These are phyloP conservation scores for Cheilinus undulatus DNA, from an alignment of 2,113 vertebrate genomes.

Conservation along the genomic window DNA sequence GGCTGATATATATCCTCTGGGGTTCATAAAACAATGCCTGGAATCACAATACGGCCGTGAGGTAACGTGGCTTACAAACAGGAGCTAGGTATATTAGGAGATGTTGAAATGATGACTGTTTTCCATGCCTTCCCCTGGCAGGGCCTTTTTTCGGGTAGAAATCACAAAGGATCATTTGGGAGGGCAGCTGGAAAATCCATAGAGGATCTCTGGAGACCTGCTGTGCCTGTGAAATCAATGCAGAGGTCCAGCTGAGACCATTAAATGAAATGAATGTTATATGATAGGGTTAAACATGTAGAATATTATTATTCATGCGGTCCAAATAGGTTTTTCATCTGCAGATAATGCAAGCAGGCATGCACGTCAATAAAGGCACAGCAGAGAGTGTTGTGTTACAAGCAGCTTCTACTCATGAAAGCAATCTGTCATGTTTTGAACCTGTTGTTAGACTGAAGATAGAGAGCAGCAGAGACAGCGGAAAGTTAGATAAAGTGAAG, in stretches of 20 bases:
- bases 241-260: conserved; percentile 71
- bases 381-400: conserved; percentile 30
- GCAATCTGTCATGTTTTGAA: conserved; percentile 22
- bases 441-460: not conserved
- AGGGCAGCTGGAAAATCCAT: conserved; percentile 81
- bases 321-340: conserved; percentile 72
- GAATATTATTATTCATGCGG: conserved; percentile 74
- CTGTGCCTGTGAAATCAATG: conserved; percentile 75
- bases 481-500: not conserved
- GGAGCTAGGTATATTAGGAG: conserved; percentile 66
- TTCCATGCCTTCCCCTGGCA: conserved; percentile 68
- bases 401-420: not conserved
- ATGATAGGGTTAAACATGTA: conserved; percentile 70
- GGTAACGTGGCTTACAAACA: conserved; percentile 60
- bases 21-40: conserved; percentile 67
- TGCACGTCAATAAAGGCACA: conserved; percentile 46
- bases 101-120: conserved; percentile 68
- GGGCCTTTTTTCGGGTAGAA: conserved; percentile 59
- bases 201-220: conserved; percentile 66
- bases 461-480: not conserved
- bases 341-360: conserved; percentile 55
- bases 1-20: conserved; percentile 31
- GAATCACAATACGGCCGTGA: conserved; percentile 58
- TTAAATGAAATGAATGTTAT: conserved; percentile 74
- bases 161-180: conserved; percentile 73